Evolutionary conservation across 2,888 invertebrate genomes (phyloP).

Genomic region (Drosophila suboccidentalis): DNA sequence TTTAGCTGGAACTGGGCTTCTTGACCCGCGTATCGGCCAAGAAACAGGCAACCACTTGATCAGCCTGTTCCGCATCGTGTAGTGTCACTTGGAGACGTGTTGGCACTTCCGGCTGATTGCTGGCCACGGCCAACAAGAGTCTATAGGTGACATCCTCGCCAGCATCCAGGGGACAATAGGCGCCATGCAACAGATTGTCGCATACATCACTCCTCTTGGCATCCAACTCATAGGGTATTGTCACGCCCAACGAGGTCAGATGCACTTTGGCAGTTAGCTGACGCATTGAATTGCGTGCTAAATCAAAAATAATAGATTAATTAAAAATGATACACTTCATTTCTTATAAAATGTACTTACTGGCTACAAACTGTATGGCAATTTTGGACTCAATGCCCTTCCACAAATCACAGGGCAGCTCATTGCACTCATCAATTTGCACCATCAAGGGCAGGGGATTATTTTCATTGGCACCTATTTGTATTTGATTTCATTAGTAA

Average conservation of each 20-base stretch:
- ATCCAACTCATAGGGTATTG: slow-evolving; percentile 66
- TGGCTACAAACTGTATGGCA: slow-evolving; percentile 80
- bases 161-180: slow-evolving; percentile 83
- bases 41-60: slow-evolving; percentile 76
- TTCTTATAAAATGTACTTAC: slow-evolving; percentile 52
- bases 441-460: slow-evolving; percentile 71
- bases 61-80: slow-evolving; percentile 59
- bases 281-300: slow-evolving; percentile 68
- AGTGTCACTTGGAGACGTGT: slow-evolving; percentile 76
- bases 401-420: slow-evolving; percentile 74
- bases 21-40: slow-evolving; percentile 73
- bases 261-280: slow-evolving; percentile 61
- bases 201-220: slow-evolving; percentile 78
- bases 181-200: slow-evolving; percentile 77
- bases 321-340: background rate
- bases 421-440: slow-evolving; percentile 70
- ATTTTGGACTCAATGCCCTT: slow-evolving; percentile 68
- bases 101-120: slow-evolving; percentile 75
- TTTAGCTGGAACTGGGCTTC: slow-evolving; percentile 31
- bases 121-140: slow-evolving; percentile 75
- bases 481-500: background rate
- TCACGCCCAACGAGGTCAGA: slow-evolving; percentile 69
- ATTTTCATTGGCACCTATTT: slow-evolving; percentile 59
- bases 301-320: background rate
- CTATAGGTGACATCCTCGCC: slow-evolving; percentile 84